A percentile compares a stretch with the other conserved stretches of the same genome.
These are phyloP conservation scores for Tragelaphus strepsiceros DNA, from an alignment of 2,113 vertebrate genomes.

Conservation along the genomic window DNA sequence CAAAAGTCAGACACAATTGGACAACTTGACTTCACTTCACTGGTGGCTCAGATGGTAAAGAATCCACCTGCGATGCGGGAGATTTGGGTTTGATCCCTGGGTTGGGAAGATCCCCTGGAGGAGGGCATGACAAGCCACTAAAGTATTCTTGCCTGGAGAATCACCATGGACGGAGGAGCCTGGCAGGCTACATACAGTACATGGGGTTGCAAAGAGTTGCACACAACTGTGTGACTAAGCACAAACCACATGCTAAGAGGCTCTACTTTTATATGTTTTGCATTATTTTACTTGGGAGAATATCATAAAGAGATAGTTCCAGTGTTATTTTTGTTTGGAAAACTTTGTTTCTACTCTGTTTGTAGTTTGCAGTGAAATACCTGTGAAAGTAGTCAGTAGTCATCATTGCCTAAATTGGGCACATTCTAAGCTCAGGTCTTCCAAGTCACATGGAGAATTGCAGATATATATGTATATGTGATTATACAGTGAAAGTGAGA, in stretches of 20 bases:
- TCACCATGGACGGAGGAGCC: neutral
- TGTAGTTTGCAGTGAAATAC: neutral
- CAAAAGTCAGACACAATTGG: neutral
- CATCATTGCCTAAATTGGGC: neutral
- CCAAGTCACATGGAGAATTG: neutral
- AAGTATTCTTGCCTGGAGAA: neutral
- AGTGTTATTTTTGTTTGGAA: neutral
- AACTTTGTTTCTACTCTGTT: neutral
- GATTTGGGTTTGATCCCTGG: neutral
- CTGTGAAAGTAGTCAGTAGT: neutral
- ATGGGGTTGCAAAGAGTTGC: neutral
- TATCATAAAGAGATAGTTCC: neutral
- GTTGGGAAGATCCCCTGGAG: neutral
- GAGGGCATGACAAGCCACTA: neutral
- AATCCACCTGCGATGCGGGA: rapidly evolving
- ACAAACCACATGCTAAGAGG: neutral
- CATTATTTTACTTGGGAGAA: neutral
- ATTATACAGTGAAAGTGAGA: no score
- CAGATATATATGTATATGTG: neutral
- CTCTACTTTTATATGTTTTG: neutral
- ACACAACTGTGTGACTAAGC: neutral
- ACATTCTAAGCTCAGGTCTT: neutral
- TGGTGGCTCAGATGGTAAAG: neutral
- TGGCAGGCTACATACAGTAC: neutral
- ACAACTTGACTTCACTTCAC: neutral